Evolutionary conservation across 2,113 vertebrate species (phyloP).

Genomic region (Labeo catla): DNA sequence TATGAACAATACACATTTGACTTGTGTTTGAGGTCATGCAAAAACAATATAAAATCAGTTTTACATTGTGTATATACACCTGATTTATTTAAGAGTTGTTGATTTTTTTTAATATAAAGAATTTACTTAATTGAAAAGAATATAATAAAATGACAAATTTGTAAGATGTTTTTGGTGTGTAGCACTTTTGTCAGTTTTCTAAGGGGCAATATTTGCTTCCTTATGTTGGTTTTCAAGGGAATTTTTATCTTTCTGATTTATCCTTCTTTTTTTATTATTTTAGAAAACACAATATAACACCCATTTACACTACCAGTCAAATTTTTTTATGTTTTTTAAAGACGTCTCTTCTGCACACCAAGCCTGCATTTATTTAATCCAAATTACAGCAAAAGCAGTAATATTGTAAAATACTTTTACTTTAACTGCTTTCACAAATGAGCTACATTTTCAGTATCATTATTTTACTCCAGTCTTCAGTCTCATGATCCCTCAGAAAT

Average conservation of each 20-base stretch:
- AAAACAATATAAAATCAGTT: neutral
- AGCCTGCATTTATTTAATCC: too few species aligned
- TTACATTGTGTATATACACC: neutral
- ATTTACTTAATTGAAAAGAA: neutral
- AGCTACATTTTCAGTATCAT: too few species aligned
- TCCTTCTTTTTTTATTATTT: neutral
- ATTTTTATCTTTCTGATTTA: neutral
- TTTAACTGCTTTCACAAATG: too few species aligned
- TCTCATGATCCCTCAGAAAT: too few species aligned
- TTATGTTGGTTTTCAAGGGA: neutral
- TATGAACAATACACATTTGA: neutral
- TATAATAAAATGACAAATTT: conserved; percentile 5
- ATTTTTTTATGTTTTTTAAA: too few species aligned
- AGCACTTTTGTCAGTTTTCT: neutral
- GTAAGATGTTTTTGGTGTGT: neutral
- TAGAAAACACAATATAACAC: neutral
- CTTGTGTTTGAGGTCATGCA: neutral
- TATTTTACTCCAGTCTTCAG: too few species aligned
- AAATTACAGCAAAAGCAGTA: too few species aligned
- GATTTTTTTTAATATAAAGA: neutral
- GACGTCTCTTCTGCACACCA: too few species aligned
- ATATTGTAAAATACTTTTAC: too few species aligned
- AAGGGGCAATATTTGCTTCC: neutral
- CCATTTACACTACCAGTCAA: too few species aligned
- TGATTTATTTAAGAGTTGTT: neutral